A percentile compares a stretch with the other conserved stretches of the same genome.
phyloP scores from a whole-genome alignment of 2,113 vertebrate species.

The Rana temporaria region DNA sequence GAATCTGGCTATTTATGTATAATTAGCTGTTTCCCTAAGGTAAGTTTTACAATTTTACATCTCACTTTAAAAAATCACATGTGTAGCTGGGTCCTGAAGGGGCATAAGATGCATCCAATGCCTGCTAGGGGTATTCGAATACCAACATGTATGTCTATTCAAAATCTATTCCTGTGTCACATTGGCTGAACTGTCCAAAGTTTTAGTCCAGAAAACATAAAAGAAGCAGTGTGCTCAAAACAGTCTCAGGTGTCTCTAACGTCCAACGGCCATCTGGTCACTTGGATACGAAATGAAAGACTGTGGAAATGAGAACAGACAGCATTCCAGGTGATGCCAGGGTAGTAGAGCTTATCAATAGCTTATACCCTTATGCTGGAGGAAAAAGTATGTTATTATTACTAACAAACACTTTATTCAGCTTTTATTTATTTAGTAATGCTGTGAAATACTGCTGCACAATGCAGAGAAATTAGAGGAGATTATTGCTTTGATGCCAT shows the following conservation, averaged over 20 bases:
- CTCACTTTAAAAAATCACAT: no score
- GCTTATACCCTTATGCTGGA: conserved; percentile 7
- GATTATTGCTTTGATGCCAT: no score
- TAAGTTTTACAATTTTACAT: no score
- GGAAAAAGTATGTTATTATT: conserved; percentile 6
- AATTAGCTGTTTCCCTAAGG: no score
- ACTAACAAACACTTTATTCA: background rate
- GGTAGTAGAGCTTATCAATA: conserved; percentile 31
- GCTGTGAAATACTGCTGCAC: background rate
- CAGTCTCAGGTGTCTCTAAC: conserved; percentile 22
- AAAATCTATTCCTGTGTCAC: no score
- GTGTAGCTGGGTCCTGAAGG: no score
- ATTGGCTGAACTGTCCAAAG: no score
- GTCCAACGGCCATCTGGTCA: conserved; percentile 30
- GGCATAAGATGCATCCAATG: no score
- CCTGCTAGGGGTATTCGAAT: no score
- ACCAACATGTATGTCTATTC: no score
- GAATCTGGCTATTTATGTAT: no score
- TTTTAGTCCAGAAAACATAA: conserved; percentile 25
- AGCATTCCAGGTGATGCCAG: conserved; percentile 8
- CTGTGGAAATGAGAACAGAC: conserved; percentile 19
- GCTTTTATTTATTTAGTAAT: background rate
- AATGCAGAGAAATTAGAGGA: no score
- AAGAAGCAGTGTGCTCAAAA: background rate
- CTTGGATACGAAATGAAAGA: conserved; percentile 19